Percentiles rank a stretch among this genome's conserved stretches.
phyloP scores from a whole-genome alignment of 2,797 vertebrate species.

The Miichthys miiuy region DNA sequence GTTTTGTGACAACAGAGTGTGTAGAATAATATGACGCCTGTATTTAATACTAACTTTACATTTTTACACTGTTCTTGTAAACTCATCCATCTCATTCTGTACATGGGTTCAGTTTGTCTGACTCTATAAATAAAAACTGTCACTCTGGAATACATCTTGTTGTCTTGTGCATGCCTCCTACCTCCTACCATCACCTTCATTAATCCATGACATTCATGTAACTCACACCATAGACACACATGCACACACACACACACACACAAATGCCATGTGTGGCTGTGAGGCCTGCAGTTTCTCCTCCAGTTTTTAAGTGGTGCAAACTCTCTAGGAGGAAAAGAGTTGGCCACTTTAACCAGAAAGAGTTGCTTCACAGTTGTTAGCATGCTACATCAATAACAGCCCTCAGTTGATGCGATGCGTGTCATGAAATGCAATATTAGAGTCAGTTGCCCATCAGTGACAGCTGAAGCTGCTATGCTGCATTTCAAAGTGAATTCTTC shows the following conservation, averaged over 20 bases:
- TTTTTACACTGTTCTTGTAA: slow-evolving; percentile 32
- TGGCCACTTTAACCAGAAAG: neutral
- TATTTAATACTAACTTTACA: slow-evolving; percentile 12
- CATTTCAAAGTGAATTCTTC: neutral
- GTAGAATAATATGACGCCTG: slow-evolving; percentile 28
- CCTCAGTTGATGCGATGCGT: neutral
- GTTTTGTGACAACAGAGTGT: slow-evolving; percentile 8
- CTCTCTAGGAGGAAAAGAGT: neutral
- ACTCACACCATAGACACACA: slow-evolving; percentile 15
- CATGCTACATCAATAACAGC: neutral
- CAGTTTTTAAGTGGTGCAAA: neutral
- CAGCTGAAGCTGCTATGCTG: no score
- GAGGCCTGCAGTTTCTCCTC: neutral
- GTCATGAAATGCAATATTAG: neutral
- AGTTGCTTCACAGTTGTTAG: neutral
- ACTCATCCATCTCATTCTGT: slow-evolving; percentile 50
- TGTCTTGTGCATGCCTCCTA: slow-evolving; percentile 57
- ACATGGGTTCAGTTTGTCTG: slow-evolving; percentile 43
- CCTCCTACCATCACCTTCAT: slow-evolving; percentile 27
- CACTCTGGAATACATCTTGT: slow-evolving; percentile 42
- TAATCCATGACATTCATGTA: neutral
- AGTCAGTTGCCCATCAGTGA: neutral
- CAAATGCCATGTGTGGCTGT: slow-evolving; percentile 4
- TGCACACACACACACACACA: slow-evolving; percentile 3
- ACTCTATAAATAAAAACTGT: slow-evolving; percentile 57